Evolutionary conservation across 2,113 vertebrate genomes (phyloP).

Genomic region (Heterocephalus glaber): DNA sequence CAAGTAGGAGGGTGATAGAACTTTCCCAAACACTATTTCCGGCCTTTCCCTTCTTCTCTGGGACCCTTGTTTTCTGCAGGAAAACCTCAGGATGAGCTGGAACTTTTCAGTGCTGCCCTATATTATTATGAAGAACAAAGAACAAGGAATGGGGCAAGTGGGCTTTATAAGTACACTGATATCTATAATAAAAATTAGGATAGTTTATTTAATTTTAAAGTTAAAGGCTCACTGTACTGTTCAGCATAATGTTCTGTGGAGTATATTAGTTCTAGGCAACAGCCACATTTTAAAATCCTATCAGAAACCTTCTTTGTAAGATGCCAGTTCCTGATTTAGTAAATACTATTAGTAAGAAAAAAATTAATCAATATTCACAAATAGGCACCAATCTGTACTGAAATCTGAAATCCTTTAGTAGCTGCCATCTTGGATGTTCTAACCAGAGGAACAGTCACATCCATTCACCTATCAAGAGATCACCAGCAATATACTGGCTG

Average conservation of each 20-base stretch:
- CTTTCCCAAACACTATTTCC: neutral
- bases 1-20: rapidly evolving
- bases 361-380: neutral
- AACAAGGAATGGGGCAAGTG: neutral
- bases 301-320: conserved; percentile 8
- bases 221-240: neutral
- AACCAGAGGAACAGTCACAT: neutral
- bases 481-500: neutral
- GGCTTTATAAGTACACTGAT: neutral
- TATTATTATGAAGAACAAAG: conserved; percentile 9
- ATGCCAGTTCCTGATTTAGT: neutral
- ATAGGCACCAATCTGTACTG: neutral
- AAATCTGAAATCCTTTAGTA: conserved; percentile 29
- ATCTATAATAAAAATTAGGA: conserved; percentile 25
- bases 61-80: neutral
- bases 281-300: neutral
- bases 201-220: conserved; percentile 16
- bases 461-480: neutral
- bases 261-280: neutral
- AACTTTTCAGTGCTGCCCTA: neutral
- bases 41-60: neutral
- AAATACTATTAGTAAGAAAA: neutral
- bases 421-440: neutral
- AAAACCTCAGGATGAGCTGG: neutral
- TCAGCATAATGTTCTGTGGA: neutral